Conservation (phyloP, 2,888 invertebrate species). For the Nephrotoma appendiculata region DNA sequence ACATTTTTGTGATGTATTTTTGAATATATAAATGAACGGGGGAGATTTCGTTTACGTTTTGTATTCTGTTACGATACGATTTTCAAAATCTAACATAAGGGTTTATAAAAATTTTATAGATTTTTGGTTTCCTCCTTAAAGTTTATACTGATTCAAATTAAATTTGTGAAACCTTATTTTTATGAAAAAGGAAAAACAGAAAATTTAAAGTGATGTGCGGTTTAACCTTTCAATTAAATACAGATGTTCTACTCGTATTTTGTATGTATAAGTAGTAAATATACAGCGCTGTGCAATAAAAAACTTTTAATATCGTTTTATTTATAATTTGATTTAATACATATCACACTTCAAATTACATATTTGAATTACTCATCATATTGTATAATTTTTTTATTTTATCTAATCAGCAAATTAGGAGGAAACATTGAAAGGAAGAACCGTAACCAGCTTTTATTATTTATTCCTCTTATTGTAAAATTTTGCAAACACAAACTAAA, state of each 20-base stretch:
- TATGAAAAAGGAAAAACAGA: background rate
- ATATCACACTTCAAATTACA: no score
- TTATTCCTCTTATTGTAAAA: no score
- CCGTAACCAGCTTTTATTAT: no score
- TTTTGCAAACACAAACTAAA: no score
- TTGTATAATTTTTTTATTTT: no score
- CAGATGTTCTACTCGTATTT: background rate
- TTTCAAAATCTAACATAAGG: background rate
- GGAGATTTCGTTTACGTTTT: background rate
- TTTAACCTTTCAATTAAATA: background rate
- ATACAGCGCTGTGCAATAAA: no score
- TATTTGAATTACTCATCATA: no score
- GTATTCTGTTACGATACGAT: background rate
- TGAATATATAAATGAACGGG: background rate
- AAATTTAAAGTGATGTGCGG: background rate
- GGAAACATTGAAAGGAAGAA: no score
- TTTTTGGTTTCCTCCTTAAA: background rate
- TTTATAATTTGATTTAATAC: no score
- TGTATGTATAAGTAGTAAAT: no score
- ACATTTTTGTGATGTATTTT: background rate
- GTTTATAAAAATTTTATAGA: background rate
- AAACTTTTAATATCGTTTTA: no score
- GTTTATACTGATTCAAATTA: background rate
- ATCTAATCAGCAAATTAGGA: no score
- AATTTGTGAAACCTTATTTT: background rate